A percentile compares a stretch with the other conserved stretches of the same genome.
These are phyloP conservation scores for Drosophila obscura DNA, from an alignment of 1,140 invertebrate species.

Conservation along the genomic window DNA sequence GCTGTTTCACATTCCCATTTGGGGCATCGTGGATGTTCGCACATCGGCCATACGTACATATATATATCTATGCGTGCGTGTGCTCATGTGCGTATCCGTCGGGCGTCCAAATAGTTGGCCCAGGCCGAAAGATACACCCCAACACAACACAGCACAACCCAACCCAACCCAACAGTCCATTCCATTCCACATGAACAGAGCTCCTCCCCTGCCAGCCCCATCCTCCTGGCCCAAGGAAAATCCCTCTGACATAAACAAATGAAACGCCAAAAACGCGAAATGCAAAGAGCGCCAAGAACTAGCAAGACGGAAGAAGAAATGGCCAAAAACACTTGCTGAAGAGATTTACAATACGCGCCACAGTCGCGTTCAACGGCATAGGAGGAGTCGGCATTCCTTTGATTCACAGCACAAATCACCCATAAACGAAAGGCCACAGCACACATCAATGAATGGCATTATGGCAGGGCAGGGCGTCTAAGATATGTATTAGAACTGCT, in stretches of 20 bases:
- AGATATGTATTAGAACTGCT: too few relatives aligned
- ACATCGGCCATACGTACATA: background rate
- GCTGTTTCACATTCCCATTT: slow-evolving; percentile 15
- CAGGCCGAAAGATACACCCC: slow-evolving; percentile 1
- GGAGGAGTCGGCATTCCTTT: too few relatives aligned
- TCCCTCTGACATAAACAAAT: slow-evolving; percentile 67
- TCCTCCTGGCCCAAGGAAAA: background rate
- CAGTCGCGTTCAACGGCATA: too few relatives aligned
- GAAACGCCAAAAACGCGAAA: slow-evolving; percentile 51
- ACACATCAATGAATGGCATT: too few relatives aligned
- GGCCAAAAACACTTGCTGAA: slow-evolving; percentile 65
- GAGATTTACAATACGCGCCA: slow-evolving; percentile 7
- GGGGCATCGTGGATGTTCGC: background rate
- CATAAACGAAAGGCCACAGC: too few relatives aligned
- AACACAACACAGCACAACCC: background rate
- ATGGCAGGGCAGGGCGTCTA: too few relatives aligned
- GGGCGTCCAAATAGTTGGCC: slow-evolving; percentile 21
- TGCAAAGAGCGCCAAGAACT: slow-evolving; percentile 39
- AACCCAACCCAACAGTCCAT: slow-evolving; percentile 18
- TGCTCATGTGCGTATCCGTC: slow-evolving; percentile 8
- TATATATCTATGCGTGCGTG: background rate
- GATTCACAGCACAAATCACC: too few relatives aligned
- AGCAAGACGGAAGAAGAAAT: slow-evolving; percentile 43
- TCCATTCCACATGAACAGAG: slow-evolving; percentile 10
- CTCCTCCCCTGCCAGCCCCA: background rate